These are phyloP conservation scores for Anser brachyrhynchus DNA, from an alignment of 2,113 vertebrate genomes.

Conservation along the genomic window DNA sequence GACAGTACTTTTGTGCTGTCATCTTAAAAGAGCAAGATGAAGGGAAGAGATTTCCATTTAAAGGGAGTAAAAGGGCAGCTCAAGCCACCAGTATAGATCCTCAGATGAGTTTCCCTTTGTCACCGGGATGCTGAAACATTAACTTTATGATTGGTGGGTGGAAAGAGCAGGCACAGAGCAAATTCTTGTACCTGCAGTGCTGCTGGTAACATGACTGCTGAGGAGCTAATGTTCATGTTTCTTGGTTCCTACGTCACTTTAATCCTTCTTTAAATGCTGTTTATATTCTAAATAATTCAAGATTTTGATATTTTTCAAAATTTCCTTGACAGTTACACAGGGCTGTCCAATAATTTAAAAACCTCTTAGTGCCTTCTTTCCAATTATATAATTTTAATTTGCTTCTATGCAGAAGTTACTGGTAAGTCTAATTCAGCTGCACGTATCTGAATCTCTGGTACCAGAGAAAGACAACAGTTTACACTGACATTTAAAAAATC, in stretches of 20 bases:
- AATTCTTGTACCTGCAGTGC: not conserved
- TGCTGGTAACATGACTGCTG: not conserved
- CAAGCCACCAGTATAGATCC: not conserved
- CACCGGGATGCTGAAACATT: not conserved
- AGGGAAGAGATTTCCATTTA: not conserved
- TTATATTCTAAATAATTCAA: not conserved
- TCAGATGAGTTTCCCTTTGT: not conserved
- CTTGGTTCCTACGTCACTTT: not conserved
- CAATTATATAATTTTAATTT: not conserved
- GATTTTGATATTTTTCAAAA: not conserved
- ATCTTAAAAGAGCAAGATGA: not conserved
- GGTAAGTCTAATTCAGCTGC: not conserved
- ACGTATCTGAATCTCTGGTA: not conserved
- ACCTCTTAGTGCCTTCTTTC: not conserved
- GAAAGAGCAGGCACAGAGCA: not conserved
- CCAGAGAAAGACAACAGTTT: not conserved
- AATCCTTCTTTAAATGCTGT: not conserved
- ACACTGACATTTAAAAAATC: not conserved
- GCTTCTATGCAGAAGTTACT: not conserved
- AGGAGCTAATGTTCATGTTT: not conserved
- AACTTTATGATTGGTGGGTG: not conserved
- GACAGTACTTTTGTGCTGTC: constrained; percentile 4
- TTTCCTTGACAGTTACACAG: not conserved
- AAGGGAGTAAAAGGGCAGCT: not conserved
- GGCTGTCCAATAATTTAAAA: not conserved